Evolutionary conservation across 2,113 vertebrate genomes (phyloP).

Genomic region (Cephalopterus ornatus): DNA sequence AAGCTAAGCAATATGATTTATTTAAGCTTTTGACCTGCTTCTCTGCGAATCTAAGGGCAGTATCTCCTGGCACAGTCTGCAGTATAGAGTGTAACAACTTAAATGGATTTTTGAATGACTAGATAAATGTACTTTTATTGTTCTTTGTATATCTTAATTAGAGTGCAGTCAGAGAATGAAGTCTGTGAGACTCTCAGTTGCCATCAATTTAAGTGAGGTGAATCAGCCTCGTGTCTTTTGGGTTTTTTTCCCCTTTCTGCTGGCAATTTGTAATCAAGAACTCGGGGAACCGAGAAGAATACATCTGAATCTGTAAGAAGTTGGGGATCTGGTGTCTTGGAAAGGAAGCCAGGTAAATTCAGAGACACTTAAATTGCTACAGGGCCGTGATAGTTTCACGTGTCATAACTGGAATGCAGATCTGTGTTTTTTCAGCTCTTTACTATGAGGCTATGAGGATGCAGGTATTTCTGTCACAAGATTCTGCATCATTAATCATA

Average conservation of each 20-base stretch:
- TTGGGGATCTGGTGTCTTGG: background rate
- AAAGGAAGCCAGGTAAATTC: background rate
- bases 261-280: background rate
- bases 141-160: conserved; percentile 2
- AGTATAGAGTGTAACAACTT: background rate
- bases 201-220: background rate
- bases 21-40: conserved; percentile 30
- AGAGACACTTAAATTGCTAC: background rate
- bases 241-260: background rate
- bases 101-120: conserved; percentile 35
- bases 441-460: background rate
- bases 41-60: conserved; percentile 1
- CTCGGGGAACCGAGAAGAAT: background rate
- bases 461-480: background rate
- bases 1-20: conserved; percentile 7
- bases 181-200: background rate
- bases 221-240: background rate
- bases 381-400: fast-evolving
- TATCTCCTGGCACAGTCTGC: background rate
- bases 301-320: background rate
- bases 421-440: background rate
- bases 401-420: background rate
- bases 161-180: background rate
- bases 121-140: conserved; percentile 4
- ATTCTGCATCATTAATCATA: background rate